These are phyloP conservation scores for Propithecus perrieri DNA, from an alignment of 2,797 vertebrate species.

Conservation along the genomic window DNA sequence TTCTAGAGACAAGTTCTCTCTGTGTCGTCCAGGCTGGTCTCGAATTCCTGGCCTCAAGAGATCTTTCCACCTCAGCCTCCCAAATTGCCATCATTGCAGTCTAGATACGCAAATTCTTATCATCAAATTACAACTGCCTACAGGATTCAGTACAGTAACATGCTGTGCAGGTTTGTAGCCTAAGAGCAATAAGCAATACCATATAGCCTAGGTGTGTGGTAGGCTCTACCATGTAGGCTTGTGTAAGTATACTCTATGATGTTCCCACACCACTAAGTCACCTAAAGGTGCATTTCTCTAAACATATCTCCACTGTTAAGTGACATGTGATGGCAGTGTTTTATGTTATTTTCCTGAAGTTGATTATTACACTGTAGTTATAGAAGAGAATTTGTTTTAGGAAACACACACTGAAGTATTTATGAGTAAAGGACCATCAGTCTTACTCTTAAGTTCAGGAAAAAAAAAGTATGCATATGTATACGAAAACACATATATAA, in stretches of 20 bases:
- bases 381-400: background rate
- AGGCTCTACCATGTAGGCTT: background rate
- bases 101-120: background rate
- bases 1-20: background rate
- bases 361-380: background rate
- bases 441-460: background rate
- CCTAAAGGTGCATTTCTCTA: too few species aligned
- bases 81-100: background rate
- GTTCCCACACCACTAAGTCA: background rate
- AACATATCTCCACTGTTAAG: background rate
- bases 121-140: background rate
- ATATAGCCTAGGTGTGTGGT: background rate
- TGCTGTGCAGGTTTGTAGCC: background rate
- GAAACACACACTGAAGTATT: background rate
- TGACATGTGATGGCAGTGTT: background rate
- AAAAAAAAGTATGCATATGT: background rate
- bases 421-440: background rate
- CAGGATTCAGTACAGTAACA: background rate
- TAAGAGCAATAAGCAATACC: background rate
- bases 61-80: background rate
- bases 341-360: background rate
- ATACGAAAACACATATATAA: accelerated
- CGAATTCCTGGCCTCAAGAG: background rate
- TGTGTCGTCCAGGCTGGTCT: background rate
- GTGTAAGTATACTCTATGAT: background rate